These are phyloP conservation scores for Myotis findleyi DNA, from an alignment of 2,797 vertebrate genomes.

Conservation along the genomic window DNA sequence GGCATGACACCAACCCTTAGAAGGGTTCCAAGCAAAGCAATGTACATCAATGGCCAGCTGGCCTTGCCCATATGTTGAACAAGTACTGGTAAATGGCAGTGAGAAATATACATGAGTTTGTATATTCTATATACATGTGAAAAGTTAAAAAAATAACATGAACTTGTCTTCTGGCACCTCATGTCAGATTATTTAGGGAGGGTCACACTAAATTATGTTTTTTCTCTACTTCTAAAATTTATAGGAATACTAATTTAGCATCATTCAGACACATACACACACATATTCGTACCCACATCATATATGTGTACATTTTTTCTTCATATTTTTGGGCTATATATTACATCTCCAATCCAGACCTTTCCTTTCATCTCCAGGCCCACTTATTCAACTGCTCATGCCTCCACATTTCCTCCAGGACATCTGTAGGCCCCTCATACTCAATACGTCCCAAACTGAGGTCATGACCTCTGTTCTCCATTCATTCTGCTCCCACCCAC, in stretches of 20 bases:
- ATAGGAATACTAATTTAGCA: background rate
- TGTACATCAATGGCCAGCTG: background rate
- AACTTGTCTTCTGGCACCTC: background rate
- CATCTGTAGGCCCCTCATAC: background rate
- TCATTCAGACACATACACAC: background rate
- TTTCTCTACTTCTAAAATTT: background rate
- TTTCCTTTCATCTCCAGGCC: background rate
- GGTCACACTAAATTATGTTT: background rate
- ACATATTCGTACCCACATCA: background rate
- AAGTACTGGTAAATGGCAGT: background rate
- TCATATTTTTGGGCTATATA: background rate
- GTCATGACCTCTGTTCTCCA: background rate
- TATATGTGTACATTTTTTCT: background rate
- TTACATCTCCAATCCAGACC: background rate
- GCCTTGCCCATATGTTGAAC: background rate
- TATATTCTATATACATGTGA: background rate
- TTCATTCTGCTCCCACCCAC: background rate
- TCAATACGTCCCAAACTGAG: background rate
- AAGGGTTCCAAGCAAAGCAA: slow-evolving; percentile 14
- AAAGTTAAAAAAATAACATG: background rate
- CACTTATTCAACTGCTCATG: background rate
- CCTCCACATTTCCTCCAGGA: background rate
- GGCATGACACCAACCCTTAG: too few relatives aligned
- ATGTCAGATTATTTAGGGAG: background rate
- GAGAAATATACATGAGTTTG: background rate